These are phyloP conservation scores for Sinocyclocheilus maitianheensis DNA, from an alignment of 2,113 vertebrate species.

Conservation along the genomic window DNA sequence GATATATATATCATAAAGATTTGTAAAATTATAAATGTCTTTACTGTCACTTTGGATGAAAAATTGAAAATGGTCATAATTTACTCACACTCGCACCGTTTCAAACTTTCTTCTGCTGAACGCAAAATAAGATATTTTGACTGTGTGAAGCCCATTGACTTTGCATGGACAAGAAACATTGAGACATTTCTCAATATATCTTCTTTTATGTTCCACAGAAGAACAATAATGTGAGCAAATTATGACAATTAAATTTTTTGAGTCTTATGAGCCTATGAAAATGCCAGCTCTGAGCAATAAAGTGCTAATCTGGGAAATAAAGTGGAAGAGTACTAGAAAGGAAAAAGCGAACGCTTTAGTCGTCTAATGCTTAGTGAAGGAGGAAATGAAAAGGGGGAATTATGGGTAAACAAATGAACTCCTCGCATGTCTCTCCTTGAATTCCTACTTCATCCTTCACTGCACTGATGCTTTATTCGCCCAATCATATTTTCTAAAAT, in stretches of 20 bases:
- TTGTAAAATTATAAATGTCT: neutral
- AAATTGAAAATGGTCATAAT: too few relatives aligned
- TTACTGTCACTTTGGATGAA: neutral
- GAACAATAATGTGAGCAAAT: neutral
- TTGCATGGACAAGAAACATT: neutral
- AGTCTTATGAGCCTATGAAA: neutral
- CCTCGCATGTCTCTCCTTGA: slow-evolving; percentile 45
- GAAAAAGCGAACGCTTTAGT: slow-evolving; percentile 30
- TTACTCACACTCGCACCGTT: too few relatives aligned
- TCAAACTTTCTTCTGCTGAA: neutral
- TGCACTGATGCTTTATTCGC: slow-evolving; percentile 32
- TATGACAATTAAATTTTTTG: neutral
- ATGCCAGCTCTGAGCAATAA: slow-evolving; percentile 16
- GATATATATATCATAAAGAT: too few relatives aligned
- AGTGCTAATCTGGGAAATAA: neutral
- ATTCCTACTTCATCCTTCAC: slow-evolving; percentile 32
- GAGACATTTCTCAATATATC: neutral
- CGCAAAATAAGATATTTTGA: neutral
- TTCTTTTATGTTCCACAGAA: neutral
- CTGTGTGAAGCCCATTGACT: too few relatives aligned
- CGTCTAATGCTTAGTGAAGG: slow-evolving; percentile 40
- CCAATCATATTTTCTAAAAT: slow-evolving; percentile 43
- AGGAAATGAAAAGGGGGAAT: slow-evolving; percentile 52
- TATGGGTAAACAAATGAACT: slow-evolving; percentile 62
- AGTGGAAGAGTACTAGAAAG: slow-evolving; percentile 4